These are phyloP conservation scores for Anagrus nilaparvatae DNA, from an alignment of 1,140 invertebrate genomes.

Conservation along the genomic window DNA sequence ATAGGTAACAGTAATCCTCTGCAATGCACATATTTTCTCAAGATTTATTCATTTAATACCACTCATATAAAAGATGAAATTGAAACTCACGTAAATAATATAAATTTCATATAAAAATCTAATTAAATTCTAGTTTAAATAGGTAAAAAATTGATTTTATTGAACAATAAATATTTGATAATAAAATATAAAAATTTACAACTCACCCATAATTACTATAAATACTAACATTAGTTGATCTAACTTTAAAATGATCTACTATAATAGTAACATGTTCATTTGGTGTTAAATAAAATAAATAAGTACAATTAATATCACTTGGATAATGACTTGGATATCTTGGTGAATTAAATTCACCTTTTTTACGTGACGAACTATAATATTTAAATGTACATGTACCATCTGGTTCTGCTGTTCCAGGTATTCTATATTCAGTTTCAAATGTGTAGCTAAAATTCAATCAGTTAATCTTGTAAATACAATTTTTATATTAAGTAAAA, in stretches of 20 bases:
- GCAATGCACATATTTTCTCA: no score
- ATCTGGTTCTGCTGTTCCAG: constrained; percentile 85
- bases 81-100: constrained; percentile 4
- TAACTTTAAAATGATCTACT: constrained; percentile 87
- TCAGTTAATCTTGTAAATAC: not conserved
- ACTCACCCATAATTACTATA: constrained; percentile 48
- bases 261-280: constrained; percentile 87
- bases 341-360: constrained; percentile 90
- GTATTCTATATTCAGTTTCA: constrained; percentile 84
- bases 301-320: constrained; percentile 85
- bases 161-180: not conserved
- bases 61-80: no score
- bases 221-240: no score
- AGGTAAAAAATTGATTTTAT: not conserved
- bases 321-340: constrained; percentile 93
- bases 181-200: not conserved
- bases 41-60: no score
- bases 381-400: constrained; percentile 87
- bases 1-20: no score
- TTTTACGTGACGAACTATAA: constrained; percentile 70
- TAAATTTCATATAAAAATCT: not conserved
- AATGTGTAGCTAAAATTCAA: constrained; percentile 56
- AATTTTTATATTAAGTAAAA: constrained; percentile 11
- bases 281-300: constrained; percentile 71
- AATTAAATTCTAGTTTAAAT: not conserved